Base-by-base conservation (phyloP, 2,888 invertebrate species). In the Lasioglossum oenotherae region DNA sequence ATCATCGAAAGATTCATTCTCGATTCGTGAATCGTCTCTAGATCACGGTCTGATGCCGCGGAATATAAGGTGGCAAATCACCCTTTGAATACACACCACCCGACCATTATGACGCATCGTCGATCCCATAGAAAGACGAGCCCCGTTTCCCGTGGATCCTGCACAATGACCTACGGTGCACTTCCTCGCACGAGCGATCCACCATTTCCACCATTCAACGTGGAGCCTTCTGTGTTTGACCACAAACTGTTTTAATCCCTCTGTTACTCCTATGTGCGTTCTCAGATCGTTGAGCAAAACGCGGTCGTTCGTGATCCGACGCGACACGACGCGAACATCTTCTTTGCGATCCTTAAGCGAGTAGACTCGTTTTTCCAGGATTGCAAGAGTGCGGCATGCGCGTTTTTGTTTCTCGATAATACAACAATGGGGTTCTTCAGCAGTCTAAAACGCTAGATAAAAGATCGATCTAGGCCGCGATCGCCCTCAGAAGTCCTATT, bases 191-290 rank as follows among this genome's bases (percentile, higher is more conserved):
- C 89, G 85, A 86, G 71, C 73, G 89, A 86, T 81, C 87, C 84
- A 84, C 76, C 92, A 87, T 92, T 92, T 91, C 91, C 86, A 87
- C 88, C 81, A 90, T 92, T 92, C 90, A 89, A 73, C 60, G 60
- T 69, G 41, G 84, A 84, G 80, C 87, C 82, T 87, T 89, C 90
- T 92, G 89, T 92, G 91, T 92, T 92, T 92, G 90, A 92, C 92
- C 92, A 92, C 92, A 92, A 92, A 92, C 92, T 92, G 92, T 92
- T 92, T 92, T 91, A 92, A 92, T 92, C 92, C 92, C 89, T 85
- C 91, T 91, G 90, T 92, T 91, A 91, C 89, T 91, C 80, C 88
- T 92, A 89, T 92, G 89, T 92, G 89, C 87, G 86, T 88, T 91
- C 87, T 86, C 91, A 85, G 88, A 89, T 89, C 90, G 87, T 87